These are phyloP conservation scores for Triops longicaudatus DNA, from an alignment of 1,140 invertebrate species.

Conservation along the genomic window DNA sequence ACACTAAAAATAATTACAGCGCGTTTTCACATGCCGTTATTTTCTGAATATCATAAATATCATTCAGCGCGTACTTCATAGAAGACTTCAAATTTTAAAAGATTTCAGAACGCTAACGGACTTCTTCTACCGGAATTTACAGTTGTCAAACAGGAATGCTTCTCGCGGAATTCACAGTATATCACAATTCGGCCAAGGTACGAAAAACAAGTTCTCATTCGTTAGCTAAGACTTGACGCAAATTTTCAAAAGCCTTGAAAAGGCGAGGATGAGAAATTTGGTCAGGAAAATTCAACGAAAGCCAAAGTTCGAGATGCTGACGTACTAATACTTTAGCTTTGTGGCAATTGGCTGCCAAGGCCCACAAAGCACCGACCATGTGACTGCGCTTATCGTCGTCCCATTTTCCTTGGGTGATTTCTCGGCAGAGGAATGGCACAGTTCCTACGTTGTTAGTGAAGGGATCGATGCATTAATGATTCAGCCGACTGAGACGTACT, in stretches of 20 bases:
- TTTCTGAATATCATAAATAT: too few species aligned
- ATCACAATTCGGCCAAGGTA: too few species aligned
- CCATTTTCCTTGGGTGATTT: not conserved
- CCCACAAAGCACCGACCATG: not conserved
- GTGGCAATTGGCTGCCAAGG: not conserved
- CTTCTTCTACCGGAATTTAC: too few species aligned
- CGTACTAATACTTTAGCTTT: not conserved
- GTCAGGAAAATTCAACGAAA: not conserved
- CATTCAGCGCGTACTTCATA: too few species aligned
- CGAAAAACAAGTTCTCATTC: not conserved
- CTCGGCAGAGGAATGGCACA: not conserved
- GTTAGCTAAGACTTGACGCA: not conserved
- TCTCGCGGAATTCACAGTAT: too few species aligned
- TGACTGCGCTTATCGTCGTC: not conserved
- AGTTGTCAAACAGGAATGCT: too few species aligned
- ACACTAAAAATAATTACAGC: not conserved
- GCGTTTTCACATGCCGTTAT: too few species aligned
- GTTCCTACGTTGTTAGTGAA: not conserved
- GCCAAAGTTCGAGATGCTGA: conserved; percentile 1
- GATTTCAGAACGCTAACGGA: too few species aligned
- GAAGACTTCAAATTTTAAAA: too few species aligned
- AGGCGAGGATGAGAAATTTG: not conserved
- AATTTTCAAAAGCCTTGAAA: not conserved
- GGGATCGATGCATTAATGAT: not conserved
- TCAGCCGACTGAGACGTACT: not conserved